Evolutionary conservation across 1,140 invertebrate genomes (phyloP).

Genomic region (Hyposmocoma kahamanoa): DNA sequence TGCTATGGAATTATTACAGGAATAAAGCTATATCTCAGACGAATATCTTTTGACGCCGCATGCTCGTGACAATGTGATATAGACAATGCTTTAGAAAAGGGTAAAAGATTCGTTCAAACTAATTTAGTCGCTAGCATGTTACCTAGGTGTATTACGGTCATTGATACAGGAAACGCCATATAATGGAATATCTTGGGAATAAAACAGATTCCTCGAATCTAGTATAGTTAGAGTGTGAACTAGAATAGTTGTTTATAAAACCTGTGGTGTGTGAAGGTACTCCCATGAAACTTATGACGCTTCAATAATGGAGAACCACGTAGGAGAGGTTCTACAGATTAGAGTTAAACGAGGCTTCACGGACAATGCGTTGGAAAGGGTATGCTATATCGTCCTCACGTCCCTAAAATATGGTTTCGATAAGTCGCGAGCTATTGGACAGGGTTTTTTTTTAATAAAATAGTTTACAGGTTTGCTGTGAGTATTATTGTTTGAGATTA

Average conservation of each 20-base stretch:
- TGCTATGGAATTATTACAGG: slow-evolving; percentile 49
- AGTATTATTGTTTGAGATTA: too few species aligned
- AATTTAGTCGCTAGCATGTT: slow-evolving; percentile 9
- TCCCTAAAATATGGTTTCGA: slow-evolving; percentile 69
- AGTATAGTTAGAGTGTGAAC: too few species aligned
- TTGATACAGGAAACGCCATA: neutral
- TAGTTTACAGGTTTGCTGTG: slow-evolving; percentile 37
- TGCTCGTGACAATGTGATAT: slow-evolving; percentile 67
- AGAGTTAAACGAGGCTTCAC: slow-evolving; percentile 37
- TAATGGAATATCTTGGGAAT: neutral
- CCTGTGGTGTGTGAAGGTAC: too few species aligned
- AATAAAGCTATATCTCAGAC: slow-evolving; percentile 60
- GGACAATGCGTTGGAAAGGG: slow-evolving; percentile 54
- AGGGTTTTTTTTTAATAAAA: slow-evolving; percentile 53
- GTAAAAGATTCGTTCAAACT: slow-evolving; percentile 46
- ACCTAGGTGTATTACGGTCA: too few species aligned
- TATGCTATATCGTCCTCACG: slow-evolving; percentile 57
- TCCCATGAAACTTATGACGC: too few species aligned
- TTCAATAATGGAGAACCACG: slow-evolving; percentile 1
- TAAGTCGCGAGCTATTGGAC: slow-evolving; percentile 62
- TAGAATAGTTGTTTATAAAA: too few species aligned
- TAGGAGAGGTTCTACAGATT: neutral
- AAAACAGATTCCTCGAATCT: neutral
- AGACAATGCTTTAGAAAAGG: slow-evolving; percentile 65
- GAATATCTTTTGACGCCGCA: slow-evolving; percentile 61